Conservation (phyloP, 1,140 invertebrate genomes). For the Berghia stephanieae region DNA sequence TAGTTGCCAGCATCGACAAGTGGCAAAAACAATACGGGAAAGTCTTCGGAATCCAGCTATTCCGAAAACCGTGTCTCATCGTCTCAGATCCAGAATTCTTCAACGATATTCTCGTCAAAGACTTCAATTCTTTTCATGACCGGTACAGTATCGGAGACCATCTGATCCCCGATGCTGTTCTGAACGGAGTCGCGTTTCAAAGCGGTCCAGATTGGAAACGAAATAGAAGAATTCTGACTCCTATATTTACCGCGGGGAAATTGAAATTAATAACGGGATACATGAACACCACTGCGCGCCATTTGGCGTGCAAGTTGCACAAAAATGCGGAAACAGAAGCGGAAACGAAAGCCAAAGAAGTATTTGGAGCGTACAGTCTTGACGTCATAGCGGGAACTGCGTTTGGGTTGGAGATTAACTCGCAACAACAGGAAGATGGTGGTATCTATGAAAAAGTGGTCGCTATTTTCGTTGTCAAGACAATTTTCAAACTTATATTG, state of each 20-base stretch:
- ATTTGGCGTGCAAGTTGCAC: not conserved
- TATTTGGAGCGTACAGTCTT: slow-evolving; percentile 68
- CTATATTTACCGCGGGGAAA: slow-evolving; percentile 71
- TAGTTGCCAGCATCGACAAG: not conserved
- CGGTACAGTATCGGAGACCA: not conserved
- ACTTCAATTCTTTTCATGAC: slow-evolving; percentile 4
- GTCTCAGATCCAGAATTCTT: slow-evolving; percentile 17
- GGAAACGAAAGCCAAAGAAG: not conserved
- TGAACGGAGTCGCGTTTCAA: slow-evolving; percentile 48
- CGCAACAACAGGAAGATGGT: slow-evolving; percentile 65
- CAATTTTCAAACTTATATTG: not conserved
- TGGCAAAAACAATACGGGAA: slow-evolving; percentile 13
- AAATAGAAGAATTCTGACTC: slow-evolving; percentile 69
- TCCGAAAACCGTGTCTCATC: not conserved
- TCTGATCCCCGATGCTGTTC: not conserved
- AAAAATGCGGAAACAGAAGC: not conserved
- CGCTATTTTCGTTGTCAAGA: slow-evolving; percentile 37
- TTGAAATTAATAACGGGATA: slow-evolving; percentile 67
- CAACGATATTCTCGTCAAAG: slow-evolving; percentile 12
- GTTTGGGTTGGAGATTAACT: slow-evolving; percentile 71
- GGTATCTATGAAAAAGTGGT: slow-evolving; percentile 47
- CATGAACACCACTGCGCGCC: not conserved
- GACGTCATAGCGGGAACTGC: slow-evolving; percentile 72
- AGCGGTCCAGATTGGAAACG: slow-evolving; percentile 69
- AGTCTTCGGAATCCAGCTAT: not conserved